These are phyloP conservation scores for Eospalax fontanierii DNA, from an alignment of 2,797 vertebrate species.

Conservation along the genomic window DNA sequence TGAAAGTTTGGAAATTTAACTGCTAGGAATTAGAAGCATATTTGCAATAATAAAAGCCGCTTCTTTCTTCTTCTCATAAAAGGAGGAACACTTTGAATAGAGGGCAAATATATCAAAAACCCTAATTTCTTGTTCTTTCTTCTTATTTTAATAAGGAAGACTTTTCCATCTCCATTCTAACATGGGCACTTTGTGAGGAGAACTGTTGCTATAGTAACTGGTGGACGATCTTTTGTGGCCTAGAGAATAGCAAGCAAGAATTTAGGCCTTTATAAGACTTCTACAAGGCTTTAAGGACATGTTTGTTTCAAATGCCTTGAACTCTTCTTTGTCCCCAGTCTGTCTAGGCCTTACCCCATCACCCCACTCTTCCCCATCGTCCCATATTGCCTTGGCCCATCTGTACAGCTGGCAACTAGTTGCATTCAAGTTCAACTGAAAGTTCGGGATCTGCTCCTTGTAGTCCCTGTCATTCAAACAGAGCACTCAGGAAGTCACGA, in stretches of 20 bases:
- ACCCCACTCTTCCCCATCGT: neutral
- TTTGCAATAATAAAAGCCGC: slow-evolving; percentile 59
- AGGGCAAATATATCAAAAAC: slow-evolving; percentile 66
- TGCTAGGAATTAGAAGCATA: slow-evolving; percentile 54
- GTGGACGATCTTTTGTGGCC: slow-evolving; percentile 76
- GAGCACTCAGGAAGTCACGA: neutral
- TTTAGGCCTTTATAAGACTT: neutral
- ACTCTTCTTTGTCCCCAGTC: slow-evolving; percentile 55
- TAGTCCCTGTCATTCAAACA: neutral
- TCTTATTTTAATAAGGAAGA: slow-evolving; percentile 77
- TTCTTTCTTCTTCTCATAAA: slow-evolving; percentile 83
- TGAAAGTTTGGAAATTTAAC: slow-evolving; percentile 36
- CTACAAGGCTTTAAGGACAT: neutral
- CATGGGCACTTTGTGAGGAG: slow-evolving; percentile 63
- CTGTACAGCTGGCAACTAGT: neutral
- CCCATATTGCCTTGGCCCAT: neutral
- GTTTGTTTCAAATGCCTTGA: neutral
- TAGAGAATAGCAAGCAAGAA: slow-evolving; percentile 60
- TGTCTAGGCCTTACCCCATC: neutral
- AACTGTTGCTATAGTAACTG: slow-evolving; percentile 83
- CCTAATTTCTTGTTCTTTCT: slow-evolving; percentile 76
- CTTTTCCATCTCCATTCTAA: slow-evolving; percentile 77
- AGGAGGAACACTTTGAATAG: slow-evolving; percentile 67
- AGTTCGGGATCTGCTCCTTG: neutral
- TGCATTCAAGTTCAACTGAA: neutral